Percentiles rank a stretch among this genome's conserved stretches.
Evolutionary conservation across 2,797 vertebrate genomes (phyloP).

Genomic region (Manis javanica): DNA sequence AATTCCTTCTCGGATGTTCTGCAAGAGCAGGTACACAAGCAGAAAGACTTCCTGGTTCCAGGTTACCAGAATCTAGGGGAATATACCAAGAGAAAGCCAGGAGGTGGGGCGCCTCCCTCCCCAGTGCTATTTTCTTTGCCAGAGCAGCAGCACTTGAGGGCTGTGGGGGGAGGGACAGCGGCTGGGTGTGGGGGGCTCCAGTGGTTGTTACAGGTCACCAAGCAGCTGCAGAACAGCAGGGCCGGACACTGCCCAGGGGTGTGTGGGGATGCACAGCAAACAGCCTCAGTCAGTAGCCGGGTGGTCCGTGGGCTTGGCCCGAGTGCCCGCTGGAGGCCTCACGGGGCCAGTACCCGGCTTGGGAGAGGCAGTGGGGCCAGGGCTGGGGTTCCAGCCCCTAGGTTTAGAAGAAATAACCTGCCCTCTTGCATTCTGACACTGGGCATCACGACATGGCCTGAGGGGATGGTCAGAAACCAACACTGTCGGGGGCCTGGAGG

Average conservation of each 20-base stretch:
- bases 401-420: background rate
- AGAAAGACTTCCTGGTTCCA: constrained; percentile 37
- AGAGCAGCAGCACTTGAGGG: constrained; percentile 24
- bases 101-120: background rate
- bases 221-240: background rate
- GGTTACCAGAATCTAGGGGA: constrained; percentile 38
- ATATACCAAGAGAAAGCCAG: constrained; percentile 33
- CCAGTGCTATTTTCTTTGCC: background rate
- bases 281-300: background rate
- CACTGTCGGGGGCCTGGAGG: background rate
- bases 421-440: background rate
- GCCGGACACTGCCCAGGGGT: accelerated
- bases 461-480: constrained; percentile 61
- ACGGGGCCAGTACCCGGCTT: too few species aligned
- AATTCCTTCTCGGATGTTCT: constrained; percentile 46
- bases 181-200: background rate
- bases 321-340: background rate
- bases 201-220: background rate
- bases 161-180: background rate
- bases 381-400: background rate
- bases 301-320: background rate
- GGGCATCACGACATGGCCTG: constrained; percentile 10
- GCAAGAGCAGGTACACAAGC: constrained; percentile 56
- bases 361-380: background rate
- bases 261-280: too few species aligned